Evolutionary conservation across 1,140 invertebrate species (phyloP).

Genomic region (Drosophila nebulosa): DNA sequence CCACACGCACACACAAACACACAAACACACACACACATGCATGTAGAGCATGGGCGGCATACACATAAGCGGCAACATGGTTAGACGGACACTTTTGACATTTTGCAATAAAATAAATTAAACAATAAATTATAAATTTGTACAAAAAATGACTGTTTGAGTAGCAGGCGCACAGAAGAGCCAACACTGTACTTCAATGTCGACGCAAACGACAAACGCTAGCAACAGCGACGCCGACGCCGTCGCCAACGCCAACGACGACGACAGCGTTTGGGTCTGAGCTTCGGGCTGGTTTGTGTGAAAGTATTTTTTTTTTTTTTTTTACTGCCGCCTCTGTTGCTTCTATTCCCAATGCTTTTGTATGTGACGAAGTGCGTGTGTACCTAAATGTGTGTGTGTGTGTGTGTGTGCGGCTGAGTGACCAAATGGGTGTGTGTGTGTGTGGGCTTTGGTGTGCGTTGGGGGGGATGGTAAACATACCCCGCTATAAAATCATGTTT

Average conservation of each 20-base stretch:
- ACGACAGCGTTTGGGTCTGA: conserved; percentile 11
- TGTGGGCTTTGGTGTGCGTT: not conserved
- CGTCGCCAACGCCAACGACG: not conserved
- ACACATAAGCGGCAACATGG: not conserved
- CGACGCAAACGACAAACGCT: too few relatives aligned
- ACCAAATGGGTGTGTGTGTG: conserved; percentile 4
- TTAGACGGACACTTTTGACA: conserved; percentile 34
- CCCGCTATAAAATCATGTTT: conserved; percentile 12
- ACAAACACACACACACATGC: too few relatives aligned
- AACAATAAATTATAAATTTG: conserved; percentile 80
- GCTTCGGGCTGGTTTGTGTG: conserved; percentile 46
- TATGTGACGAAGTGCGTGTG: conserved; percentile 32
- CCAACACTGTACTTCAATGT: conserved; percentile 10
- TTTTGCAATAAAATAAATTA: conserved; percentile 79
- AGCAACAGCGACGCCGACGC: not conserved
- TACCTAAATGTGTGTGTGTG: not conserved
- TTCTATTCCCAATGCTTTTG: conserved; percentile 2
- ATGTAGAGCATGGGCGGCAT: too few relatives aligned
- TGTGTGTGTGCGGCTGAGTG: not conserved
- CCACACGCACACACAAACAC: not conserved
- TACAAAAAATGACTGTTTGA: conserved; percentile 76
- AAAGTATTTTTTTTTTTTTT: conserved; percentile 53
- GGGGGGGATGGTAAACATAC: conserved; percentile 14
- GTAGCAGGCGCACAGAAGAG: conserved; percentile 59
- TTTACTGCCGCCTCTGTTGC: conserved; percentile 1